Conservation (phyloP, 1,140 invertebrate species). For the Hypsibius dujardini region DNA sequence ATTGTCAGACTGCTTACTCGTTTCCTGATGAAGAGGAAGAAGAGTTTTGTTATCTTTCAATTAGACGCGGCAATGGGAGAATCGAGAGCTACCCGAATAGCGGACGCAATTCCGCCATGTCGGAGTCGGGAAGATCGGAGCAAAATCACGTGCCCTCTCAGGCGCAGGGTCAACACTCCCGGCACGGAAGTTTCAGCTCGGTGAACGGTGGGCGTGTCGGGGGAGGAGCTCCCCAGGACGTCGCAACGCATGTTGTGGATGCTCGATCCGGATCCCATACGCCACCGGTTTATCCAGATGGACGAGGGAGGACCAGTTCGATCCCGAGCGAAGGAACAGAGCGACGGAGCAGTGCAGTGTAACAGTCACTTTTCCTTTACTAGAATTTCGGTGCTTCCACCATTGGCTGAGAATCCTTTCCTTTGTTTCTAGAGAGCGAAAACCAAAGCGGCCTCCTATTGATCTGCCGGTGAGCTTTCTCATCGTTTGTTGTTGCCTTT, state of each 20-base stretch:
- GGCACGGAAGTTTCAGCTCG: slow-evolving; percentile 4
- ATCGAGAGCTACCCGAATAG: slow-evolving; percentile 4
- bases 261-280: background rate
- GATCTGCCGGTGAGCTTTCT: too few species aligned
- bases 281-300: background rate
- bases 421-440: too few species aligned
- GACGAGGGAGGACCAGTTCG: background rate
- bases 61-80: background rate
- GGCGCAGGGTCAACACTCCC: background rate
- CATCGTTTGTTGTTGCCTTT: too few species aligned
- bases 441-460: too few species aligned
- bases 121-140: background rate
- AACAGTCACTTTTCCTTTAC: too few species aligned
- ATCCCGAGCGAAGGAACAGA: background rate
- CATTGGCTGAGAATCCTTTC: too few species aligned
- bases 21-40: too few species aligned
- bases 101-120: background rate
- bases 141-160: background rate
- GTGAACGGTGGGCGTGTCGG: background rate
- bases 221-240: too few species aligned
- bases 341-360: background rate
- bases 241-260: too few species aligned
- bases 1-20: too few species aligned
- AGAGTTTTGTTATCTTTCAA: background rate
- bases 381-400: too few species aligned